Evolutionary conservation across 2,888 invertebrate species (phyloP).

Genomic region (Linnaemya tessellans): DNA sequence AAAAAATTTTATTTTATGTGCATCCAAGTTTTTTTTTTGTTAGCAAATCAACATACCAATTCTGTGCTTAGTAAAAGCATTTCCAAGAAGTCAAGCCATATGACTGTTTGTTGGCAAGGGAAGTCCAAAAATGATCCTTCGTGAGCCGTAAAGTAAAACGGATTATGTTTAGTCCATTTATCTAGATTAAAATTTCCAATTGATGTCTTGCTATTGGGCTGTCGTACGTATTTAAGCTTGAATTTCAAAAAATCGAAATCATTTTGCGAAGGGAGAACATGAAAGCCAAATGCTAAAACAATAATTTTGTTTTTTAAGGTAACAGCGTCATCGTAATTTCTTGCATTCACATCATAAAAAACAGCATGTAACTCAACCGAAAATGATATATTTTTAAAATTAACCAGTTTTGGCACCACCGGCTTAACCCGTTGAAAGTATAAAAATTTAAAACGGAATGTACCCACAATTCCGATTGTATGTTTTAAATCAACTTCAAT

Average conservation of each 20-base stretch:
- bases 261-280: background rate
- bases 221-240: background rate
- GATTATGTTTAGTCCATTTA: background rate
- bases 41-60: background rate
- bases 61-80: background rate
- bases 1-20: background rate
- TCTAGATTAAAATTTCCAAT: background rate
- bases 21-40: background rate
- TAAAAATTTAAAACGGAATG: slow-evolving; percentile 16
- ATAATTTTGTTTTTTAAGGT: background rate
- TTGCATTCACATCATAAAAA: slow-evolving; percentile 1
- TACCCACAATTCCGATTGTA: background rate
- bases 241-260: background rate
- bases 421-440: slow-evolving; percentile 41
- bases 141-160: background rate
- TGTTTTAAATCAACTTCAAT: slow-evolving; percentile 7
- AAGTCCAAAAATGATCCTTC: background rate
- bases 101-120: background rate
- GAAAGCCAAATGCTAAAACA: background rate
- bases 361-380: slow-evolving; percentile 2
- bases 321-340: background rate
- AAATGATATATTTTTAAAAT: slow-evolving; percentile 24
- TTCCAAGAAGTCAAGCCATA: slow-evolving; percentile 2
- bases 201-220: background rate
- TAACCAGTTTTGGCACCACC: background rate